Base-by-base conservation (phyloP, 1,140 invertebrate genomes). In the Plectrocnemia conspersa region DNA sequence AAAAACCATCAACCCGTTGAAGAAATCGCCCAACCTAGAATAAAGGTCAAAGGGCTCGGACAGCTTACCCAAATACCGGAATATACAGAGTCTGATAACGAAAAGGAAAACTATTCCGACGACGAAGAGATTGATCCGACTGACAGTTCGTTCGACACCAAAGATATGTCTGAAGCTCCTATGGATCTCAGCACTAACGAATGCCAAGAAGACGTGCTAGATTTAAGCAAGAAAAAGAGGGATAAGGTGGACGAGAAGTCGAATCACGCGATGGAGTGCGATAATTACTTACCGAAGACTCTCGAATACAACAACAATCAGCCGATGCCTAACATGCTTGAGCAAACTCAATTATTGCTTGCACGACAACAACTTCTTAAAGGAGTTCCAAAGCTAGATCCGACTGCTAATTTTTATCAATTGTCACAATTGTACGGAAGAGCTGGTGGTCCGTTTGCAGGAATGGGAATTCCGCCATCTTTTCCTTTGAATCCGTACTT, bases 191-290 rank as follows among this genome's bases (percentile, higher is more conserved):
- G 81, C 23, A 86, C 86, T 72, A 69, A 64, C 58, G 73, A 74
- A 27, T 71, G 69, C 42, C 72, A 73, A 42, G 73, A 68, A 53
- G 85, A 89, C 69, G 88, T 88, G 2, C 69, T 94, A n/a, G 91
- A 94, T 72, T 79, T 94, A 54, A 91, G 88, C 64, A 88, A 89
- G 60, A 93, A 91, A 67, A 82, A 78, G 53, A 65, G 67, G n/a
- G 70, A 73, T 11, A 65, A 64, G 18, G 68, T 73, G 2, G 72
- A 76, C 9, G 70, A 72, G 7, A 70, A 70, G 3, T 69, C 69
- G 49, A 55, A 59, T 1, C 57, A 56, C 40, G 63, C 69, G 5
- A 65, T 69, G 27, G 65, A 70, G 11, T 65, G 72, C 0, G 67
- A 74, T 61, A 73, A 72, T 52, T 62, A 15, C 21, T 24, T 45